phyloP scores from a whole-genome alignment of 2,113 vertebrate genomes.

The Tupaia chinensis region DNA sequence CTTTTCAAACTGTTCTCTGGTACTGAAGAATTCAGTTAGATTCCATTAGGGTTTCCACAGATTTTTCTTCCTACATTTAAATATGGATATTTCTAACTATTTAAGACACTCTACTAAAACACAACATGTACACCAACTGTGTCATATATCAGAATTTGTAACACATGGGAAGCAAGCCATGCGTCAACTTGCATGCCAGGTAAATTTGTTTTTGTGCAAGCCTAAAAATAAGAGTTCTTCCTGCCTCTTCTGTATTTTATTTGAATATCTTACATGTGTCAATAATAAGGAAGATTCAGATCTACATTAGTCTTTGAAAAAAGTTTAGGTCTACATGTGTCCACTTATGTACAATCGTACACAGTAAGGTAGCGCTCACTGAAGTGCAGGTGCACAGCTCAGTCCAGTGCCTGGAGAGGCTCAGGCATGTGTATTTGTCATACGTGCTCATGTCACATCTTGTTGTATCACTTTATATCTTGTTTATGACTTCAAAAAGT shows the following conservation, averaged over 20 bases:
- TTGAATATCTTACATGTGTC: conserved; percentile 21
- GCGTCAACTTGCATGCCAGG: conserved; percentile 2
- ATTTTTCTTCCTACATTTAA: neutral
- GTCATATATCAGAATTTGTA: conserved; percentile 39
- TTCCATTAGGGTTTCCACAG: neutral
- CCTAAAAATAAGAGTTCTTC: conserved; percentile 21
- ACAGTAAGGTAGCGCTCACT: neutral
- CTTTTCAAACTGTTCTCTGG: conserved; percentile 29
- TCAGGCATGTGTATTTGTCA: neutral
- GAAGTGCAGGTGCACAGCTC: neutral
- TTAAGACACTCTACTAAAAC: conserved; percentile 34
- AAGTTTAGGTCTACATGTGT: neutral
- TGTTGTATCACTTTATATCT: neutral
- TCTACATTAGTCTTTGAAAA: neutral
- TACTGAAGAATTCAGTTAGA: neutral
- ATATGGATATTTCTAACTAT: conserved; percentile 23
- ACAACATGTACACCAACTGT: neutral
- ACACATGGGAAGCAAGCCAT: conserved; percentile 24
- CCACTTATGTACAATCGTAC: neutral
- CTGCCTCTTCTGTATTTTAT: conserved; percentile 1
- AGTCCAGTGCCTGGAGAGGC: neutral
- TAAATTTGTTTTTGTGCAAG: conserved; percentile 30
- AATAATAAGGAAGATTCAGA: neutral
- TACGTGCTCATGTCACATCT: neutral
- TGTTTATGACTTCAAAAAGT: neutral